Percentiles rank a stretch among this genome's conserved stretches.
Conservation (phyloP, 1,140 invertebrate genomes). For the Drosophila auraria region DNA sequence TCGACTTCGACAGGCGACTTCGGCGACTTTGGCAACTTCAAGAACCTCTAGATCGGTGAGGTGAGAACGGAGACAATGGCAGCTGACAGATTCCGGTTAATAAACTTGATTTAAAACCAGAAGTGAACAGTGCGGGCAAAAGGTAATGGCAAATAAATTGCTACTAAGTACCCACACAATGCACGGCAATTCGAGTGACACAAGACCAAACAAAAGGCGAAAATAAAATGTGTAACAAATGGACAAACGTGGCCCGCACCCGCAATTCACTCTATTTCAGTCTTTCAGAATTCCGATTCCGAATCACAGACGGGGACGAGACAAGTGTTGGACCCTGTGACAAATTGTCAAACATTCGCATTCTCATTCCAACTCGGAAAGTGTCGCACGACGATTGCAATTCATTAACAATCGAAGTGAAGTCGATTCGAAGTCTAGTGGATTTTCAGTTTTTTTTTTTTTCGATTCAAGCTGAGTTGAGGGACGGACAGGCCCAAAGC, state of each 20-base stretch:
- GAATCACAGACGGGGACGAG: conserved; percentile 46
- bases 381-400: conserved; percentile 64
- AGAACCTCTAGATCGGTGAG: conserved; percentile 19
- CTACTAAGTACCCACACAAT: conserved; percentile 67
- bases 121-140: conserved; percentile 61
- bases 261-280: conserved; percentile 40
- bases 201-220: conserved; percentile 43
- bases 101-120: conserved; percentile 84
- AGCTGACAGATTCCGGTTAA: conserved; percentile 75
- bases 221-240: conserved; percentile 78
- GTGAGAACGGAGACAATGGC: conserved; percentile 50
- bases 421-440: conserved; percentile 28
- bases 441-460: background rate
- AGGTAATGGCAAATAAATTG: conserved; percentile 74
- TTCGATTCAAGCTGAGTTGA: conserved; percentile 51
- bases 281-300: conserved; percentile 2
- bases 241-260: conserved; percentile 64
- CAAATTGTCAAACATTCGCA: conserved; percentile 78
- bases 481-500: conserved; percentile 69
- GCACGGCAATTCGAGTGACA: conserved; percentile 42
- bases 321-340: conserved; percentile 65
- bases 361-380: conserved; percentile 37
- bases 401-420: conserved; percentile 61
- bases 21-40: background rate
- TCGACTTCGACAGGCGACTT: conserved; percentile 2